Conservation (phyloP, 1,140 invertebrate species). For the Zaprionus nigranus region DNA sequence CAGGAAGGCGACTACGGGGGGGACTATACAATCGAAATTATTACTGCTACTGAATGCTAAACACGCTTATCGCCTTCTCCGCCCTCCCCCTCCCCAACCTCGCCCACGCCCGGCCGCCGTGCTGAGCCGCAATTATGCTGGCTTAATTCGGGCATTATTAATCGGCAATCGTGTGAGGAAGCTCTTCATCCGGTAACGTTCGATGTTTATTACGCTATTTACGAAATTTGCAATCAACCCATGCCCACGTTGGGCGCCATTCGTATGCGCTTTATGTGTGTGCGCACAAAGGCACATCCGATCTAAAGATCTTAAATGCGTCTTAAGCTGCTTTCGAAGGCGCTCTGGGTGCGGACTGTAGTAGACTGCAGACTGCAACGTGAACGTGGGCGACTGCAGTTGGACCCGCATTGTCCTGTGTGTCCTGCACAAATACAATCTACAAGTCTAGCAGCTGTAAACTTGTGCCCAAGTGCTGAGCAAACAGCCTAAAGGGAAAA, state of each 20-base stretch:
- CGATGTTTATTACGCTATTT: slow-evolving; percentile 28
- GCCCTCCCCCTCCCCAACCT: slow-evolving; percentile 1
- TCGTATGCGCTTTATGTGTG: slow-evolving; percentile 6
- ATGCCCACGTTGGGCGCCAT: slow-evolving; percentile 12
- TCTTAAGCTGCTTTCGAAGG: slow-evolving; percentile 1
- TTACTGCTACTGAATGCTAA: slow-evolving; percentile 40
- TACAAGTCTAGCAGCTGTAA: slow-evolving; percentile 19
- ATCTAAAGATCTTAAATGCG: neutral
- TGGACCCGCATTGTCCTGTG: slow-evolving; percentile 28
- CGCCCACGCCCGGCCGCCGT: too few species aligned
- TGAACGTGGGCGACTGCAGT: neutral
- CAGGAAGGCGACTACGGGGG: too few species aligned
- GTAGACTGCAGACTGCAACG: neutral
- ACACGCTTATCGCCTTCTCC: slow-evolving; percentile 32
- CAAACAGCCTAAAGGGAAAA: slow-evolving; percentile 34
- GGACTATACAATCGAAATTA: slow-evolving; percentile 33
- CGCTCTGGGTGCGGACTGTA: neutral
- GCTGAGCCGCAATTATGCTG: slow-evolving; percentile 38
- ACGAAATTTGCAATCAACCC: neutral
- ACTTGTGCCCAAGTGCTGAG: slow-evolving; percentile 42
- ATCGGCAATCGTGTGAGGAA: slow-evolving; percentile 40
- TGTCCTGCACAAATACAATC: slow-evolving; percentile 36
- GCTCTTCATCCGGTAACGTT: slow-evolving; percentile 37
- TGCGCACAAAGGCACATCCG: neutral
- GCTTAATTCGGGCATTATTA: slow-evolving; percentile 52